Conservation (phyloP, 2,888 invertebrate genomes). For the Caenorhabditis becei region DNA sequence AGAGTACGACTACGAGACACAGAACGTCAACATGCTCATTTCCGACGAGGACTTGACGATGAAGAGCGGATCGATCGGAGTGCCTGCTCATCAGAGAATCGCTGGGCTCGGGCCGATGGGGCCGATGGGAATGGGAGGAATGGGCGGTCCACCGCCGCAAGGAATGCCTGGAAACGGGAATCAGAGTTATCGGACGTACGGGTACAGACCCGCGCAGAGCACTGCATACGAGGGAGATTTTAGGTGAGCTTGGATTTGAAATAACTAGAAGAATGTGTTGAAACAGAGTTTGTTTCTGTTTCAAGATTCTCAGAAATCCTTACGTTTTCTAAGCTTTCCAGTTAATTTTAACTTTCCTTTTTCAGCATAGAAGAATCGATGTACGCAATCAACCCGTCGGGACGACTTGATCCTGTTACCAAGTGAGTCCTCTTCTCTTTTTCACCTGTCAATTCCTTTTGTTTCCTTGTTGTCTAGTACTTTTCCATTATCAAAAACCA, state of each 20-base stretch:
- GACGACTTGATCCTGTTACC: conserved; percentile 74
- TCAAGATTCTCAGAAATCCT: no score
- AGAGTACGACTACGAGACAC: conserved; percentile 70
- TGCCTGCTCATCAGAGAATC: conserved; percentile 61
- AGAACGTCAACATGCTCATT: conserved; percentile 81
- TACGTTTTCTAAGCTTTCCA: no score
- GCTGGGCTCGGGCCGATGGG: not conserved
- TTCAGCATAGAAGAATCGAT: conserved; percentile 80
- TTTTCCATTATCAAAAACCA: not conserved
- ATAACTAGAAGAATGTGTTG: not conserved
- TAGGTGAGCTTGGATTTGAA: conserved; percentile 39
- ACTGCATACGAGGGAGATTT: conserved; percentile 79
- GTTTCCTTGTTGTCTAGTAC: not conserved
- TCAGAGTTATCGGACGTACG: conserved; percentile 63
- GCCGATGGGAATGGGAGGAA: not conserved
- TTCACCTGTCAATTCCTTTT: not conserved
- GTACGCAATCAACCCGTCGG: conserved; percentile 80
- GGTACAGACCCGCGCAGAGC: conserved; percentile 67
- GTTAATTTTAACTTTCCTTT: not conserved
- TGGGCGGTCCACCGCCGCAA: conserved; percentile 10
- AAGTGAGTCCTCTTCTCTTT: conserved; percentile 67
- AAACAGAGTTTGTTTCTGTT: no score
- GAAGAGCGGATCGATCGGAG: conserved; percentile 74
- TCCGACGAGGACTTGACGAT: conserved; percentile 80
- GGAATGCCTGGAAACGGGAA: conserved; percentile 27